phyloP scores from a whole-genome alignment of 2,888 invertebrate genomes.

The Artemia sinica region DNA sequence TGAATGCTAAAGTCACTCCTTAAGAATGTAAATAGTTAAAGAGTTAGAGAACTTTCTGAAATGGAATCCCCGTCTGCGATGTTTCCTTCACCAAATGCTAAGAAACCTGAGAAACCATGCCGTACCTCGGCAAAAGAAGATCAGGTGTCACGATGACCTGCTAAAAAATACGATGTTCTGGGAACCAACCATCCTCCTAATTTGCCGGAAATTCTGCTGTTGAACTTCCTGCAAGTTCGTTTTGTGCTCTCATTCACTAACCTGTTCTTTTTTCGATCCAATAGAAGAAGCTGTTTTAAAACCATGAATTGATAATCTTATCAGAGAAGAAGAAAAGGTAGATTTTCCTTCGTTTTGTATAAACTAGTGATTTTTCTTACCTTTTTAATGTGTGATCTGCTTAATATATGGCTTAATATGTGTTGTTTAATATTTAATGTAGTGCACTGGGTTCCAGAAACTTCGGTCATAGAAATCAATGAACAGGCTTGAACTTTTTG shows the following conservation, averaged over 20 bases:
- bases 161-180: conserved; percentile 31
- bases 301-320: conserved; percentile 88
- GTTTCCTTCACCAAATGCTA: conserved; percentile 17
- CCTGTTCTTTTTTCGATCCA: conserved; percentile 24
- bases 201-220: conserved; percentile 22
- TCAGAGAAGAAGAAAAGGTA: conserved; percentile 87
- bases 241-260: not conserved
- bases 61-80: conserved; percentile 39
- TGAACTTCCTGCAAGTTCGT: conserved; percentile 26
- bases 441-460: too few species aligned
- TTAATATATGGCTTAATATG: too few species aligned
- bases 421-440: too few species aligned
- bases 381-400: too few species aligned
- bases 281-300: conserved; percentile 72
- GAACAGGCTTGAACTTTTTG: too few species aligned
- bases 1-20: conserved; percentile 57
- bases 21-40: conserved; percentile 66
- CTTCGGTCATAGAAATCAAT: too few species aligned
- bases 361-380: too few species aligned
- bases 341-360: conserved; percentile 36
- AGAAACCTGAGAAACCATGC: conserved; percentile 22
- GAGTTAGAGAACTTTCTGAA: conserved; percentile 69
- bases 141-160: conserved; percentile 24
- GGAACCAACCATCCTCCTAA: conserved; percentile 27
- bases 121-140: conserved; percentile 31